These are phyloP conservation scores for Sterna hirundo DNA, from an alignment of 2,113 vertebrate species.

Conservation along the genomic window DNA sequence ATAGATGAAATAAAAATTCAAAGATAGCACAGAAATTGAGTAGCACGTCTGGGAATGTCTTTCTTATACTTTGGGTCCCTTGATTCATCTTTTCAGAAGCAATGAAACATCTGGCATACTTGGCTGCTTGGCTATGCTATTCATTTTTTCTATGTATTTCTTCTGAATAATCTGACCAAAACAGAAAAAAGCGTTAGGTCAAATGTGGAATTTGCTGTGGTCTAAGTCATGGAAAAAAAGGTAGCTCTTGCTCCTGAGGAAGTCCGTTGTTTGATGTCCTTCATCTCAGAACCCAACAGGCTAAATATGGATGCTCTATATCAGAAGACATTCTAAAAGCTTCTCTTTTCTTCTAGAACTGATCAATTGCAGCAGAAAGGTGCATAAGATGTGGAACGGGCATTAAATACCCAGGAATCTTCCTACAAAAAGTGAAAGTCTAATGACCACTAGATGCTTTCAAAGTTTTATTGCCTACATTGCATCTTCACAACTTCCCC, in stretches of 20 bases:
- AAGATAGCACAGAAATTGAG: neutral
- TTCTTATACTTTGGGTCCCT: neutral
- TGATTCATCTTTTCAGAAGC: neutral
- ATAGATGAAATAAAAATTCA: neutral
- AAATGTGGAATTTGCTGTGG: neutral
- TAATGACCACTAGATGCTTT: neutral
- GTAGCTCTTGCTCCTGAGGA: accelerated
- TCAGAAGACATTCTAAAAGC: neutral
- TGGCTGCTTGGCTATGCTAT: neutral
- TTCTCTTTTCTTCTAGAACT: neutral
- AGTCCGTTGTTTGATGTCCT: neutral
- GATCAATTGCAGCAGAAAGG: neutral
- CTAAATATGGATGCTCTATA: neutral
- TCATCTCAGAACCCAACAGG: neutral
- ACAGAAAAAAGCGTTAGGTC: neutral
- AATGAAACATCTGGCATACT: neutral
- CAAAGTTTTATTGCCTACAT: neutral
- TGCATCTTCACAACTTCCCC: neutral
- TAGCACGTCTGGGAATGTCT: neutral
- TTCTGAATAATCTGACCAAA: neutral
- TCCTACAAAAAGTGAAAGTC: neutral
- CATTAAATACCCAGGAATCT: neutral
- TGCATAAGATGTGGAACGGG: neutral
- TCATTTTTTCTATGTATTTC: neutral
- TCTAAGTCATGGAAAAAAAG: neutral